Evolutionary conservation across 2,113 vertebrate genomes (phyloP).

Genomic region (Andinoacara biseriatus): DNA sequence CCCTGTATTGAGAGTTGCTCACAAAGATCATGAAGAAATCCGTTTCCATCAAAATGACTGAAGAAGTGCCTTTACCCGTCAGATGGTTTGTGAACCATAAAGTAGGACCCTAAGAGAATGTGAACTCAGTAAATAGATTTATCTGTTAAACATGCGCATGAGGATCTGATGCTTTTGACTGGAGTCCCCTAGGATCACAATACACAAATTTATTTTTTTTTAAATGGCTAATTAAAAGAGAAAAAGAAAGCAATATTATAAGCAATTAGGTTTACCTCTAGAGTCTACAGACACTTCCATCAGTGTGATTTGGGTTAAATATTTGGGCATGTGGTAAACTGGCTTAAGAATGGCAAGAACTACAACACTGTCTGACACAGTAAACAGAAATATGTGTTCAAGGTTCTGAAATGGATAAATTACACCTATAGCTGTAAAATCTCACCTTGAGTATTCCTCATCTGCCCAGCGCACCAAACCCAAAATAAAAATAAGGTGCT

Average conservation of each 20-base stretch:
- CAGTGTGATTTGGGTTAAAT: background rate
- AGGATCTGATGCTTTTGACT: too few species aligned
- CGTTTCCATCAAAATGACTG: too few species aligned
- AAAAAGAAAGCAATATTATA: background rate
- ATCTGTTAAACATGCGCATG: too few species aligned
- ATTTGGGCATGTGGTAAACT: background rate
- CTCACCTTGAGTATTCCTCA: background rate
- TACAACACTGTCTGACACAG: background rate
- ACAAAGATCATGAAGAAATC: too few species aligned
- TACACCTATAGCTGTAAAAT: background rate
- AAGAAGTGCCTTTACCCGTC: too few species aligned
- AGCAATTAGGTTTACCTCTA: background rate
- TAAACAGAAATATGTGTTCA: background rate
- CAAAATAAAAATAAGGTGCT: slow-evolving; percentile 2
- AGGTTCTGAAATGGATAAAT: background rate
- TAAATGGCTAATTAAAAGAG: background rate
- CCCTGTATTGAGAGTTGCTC: too few species aligned
- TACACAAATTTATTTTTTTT: too few species aligned
- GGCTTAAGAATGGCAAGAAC: background rate
- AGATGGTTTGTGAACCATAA: too few species aligned
- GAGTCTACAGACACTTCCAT: background rate
- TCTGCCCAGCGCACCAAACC: background rate
- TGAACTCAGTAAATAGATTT: too few species aligned
- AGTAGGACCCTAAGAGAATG: too few species aligned
- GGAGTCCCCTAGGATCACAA: too few species aligned